Evolutionary conservation across 1,140 invertebrate genomes (phyloP).

Genomic region (Lepidurus apus): DNA sequence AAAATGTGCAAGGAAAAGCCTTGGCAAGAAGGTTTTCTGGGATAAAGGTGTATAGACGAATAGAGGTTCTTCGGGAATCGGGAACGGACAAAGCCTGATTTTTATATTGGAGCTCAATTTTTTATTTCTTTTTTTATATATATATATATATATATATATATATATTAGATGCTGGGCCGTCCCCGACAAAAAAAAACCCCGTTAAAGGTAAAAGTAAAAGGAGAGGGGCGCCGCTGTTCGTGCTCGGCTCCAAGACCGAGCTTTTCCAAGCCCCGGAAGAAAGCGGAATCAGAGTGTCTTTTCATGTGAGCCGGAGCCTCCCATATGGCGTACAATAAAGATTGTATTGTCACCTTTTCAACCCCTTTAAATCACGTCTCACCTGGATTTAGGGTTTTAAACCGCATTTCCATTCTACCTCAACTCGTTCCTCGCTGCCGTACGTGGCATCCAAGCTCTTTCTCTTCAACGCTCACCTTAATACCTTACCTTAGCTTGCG

Average conservation of each 20-base stretch:
- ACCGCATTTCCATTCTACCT: background rate
- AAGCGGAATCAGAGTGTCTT: background rate
- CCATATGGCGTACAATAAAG: background rate
- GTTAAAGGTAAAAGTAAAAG: background rate
- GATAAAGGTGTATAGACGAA: too few relatives aligned
- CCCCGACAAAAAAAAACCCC: too few relatives aligned
- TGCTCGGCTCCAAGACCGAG: background rate
- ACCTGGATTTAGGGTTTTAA: background rate
- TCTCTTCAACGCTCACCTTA: background rate
- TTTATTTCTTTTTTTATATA: too few relatives aligned
- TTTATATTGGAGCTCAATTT: too few relatives aligned
- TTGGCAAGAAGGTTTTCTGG: too few relatives aligned
- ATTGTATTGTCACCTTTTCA: background rate
- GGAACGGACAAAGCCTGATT: too few relatives aligned
- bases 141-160: too few relatives aligned
- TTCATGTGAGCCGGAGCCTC: background rate
- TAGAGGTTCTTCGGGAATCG: too few relatives aligned
- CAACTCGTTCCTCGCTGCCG: background rate
- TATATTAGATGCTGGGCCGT: too few relatives aligned
- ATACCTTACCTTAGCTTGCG: too few relatives aligned
- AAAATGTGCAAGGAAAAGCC: too few relatives aligned
- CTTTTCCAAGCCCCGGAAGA: background rate
- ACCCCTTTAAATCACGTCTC: constrained; percentile 3
- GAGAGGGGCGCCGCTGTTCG: background rate
- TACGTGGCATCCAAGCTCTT: background rate